Evolutionary conservation across 2,888 invertebrate genomes (phyloP).

Genomic region (Acleris holmiana): DNA sequence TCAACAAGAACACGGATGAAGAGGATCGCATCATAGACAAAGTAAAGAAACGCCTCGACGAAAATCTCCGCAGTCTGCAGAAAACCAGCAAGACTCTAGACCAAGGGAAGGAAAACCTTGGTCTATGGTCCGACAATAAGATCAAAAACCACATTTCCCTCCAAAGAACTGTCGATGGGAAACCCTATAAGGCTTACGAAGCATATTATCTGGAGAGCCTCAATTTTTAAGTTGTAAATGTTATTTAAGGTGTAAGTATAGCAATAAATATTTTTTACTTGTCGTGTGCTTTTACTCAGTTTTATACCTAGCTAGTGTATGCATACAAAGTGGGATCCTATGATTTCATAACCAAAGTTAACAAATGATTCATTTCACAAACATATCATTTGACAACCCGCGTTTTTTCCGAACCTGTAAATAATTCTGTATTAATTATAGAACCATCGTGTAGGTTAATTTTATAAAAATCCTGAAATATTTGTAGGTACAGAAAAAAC

Average conservation of each 20-base stretch:
- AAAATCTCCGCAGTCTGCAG: constrained; percentile 58
- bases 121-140: constrained; percentile 60
- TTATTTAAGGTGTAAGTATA: not conserved
- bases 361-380: too few species aligned
- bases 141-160: constrained; percentile 59
- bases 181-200: constrained; percentile 63
- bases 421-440: too few species aligned
- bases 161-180: constrained; percentile 59
- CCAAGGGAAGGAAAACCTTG: constrained; percentile 57
- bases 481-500: too few species aligned
- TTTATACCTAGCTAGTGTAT: too few species aligned
- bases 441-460: too few species aligned
- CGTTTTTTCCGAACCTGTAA: too few species aligned
- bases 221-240: constrained; percentile 34
- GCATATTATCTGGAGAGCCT: constrained; percentile 53
- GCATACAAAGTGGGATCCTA: too few species aligned
- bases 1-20: constrained; percentile 51
- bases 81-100: constrained; percentile 60
- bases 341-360: too few species aligned
- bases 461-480: too few species aligned
- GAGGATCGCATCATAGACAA: constrained; percentile 59
- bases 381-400: too few species aligned
- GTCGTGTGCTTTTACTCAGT: too few species aligned
- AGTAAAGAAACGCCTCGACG: constrained; percentile 66
- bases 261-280: too few species aligned